These are phyloP conservation scores for Lasioglossum pauxillum DNA, from an alignment of 2,888 invertebrate species.

Conservation along the genomic window DNA sequence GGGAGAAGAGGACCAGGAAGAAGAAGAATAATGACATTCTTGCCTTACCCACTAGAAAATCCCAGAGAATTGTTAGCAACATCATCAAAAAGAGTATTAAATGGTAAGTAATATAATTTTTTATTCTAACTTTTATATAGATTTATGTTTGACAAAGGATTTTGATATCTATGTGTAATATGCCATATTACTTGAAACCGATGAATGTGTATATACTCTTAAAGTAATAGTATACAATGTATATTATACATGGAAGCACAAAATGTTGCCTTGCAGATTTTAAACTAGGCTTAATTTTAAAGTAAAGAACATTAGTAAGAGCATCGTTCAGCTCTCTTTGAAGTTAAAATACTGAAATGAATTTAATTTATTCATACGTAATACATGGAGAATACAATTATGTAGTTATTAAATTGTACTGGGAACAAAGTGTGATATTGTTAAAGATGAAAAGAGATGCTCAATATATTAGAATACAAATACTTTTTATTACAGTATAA, in stretches of 20 bases:
- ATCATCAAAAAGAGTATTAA: slow-evolving; percentile 82
- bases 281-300: not conserved
- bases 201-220: no score
- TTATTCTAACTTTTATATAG: not conserved
- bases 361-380: not conserved
- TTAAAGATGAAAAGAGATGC: not conserved
- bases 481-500: no score
- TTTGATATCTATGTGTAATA: not conserved
- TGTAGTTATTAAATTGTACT: not conserved
- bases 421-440: not conserved
- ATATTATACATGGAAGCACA: not conserved
- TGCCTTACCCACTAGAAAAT: slow-evolving; percentile 75
- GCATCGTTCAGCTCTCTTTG: not conserved
- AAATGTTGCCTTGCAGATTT: no score
- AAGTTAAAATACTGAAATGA: not conserved
- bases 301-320: not conserved
- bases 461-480: not conserved
- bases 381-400: not conserved
- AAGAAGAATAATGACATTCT: slow-evolving; percentile 56
- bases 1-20: slow-evolving; percentile 63
- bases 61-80: slow-evolving; percentile 80
- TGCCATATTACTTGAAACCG: not conserved
- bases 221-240: not conserved
- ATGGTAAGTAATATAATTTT: slow-evolving; percentile 78
- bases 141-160: not conserved